These are phyloP conservation scores for Aphelenchoides bicaudatus DNA, from an alignment of 2,888 invertebrate species.

Conservation along the genomic window DNA sequence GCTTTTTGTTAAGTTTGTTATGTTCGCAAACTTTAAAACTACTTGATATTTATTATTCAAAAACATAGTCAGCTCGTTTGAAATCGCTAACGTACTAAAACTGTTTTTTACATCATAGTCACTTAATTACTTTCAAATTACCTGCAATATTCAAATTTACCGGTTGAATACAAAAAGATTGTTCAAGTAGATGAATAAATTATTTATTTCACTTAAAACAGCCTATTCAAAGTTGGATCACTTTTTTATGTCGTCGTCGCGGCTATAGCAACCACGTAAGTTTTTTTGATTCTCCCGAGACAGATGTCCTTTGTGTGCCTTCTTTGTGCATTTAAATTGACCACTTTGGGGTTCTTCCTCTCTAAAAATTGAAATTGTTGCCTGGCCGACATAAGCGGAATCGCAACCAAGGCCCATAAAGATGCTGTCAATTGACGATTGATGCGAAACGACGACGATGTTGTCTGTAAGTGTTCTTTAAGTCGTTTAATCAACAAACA, in stretches of 20 bases:
- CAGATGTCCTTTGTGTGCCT: not conserved
- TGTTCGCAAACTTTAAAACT: no score
- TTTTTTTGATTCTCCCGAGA: not conserved
- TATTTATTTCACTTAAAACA: no score
- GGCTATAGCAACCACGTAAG: slow-evolving; percentile 5
- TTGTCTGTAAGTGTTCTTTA: not conserved
- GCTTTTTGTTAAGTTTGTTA: no score
- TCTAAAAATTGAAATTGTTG: slow-evolving; percentile 38
- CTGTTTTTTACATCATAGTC: not conserved
- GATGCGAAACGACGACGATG: slow-evolving; percentile 50
- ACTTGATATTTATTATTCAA: no score
- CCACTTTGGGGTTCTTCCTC: slow-evolving; percentile 32
- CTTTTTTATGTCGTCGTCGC: no score
- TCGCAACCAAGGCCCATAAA: slow-evolving; percentile 44
- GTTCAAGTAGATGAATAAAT: no score
- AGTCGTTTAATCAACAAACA: not conserved
- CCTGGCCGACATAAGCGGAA: slow-evolving; percentile 54
- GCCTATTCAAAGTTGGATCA: no score
- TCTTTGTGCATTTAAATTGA: slow-evolving; percentile 32
- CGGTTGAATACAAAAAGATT: not conserved
- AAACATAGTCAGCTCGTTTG: not conserved
- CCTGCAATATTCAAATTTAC: not conserved
- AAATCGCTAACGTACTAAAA: not conserved
- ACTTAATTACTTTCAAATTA: not conserved
- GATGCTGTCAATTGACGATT: slow-evolving; percentile 54